These are phyloP conservation scores for Corythornis madagascariensis DNA, from an alignment of 2,113 vertebrate genomes.

Conservation along the genomic window DNA sequence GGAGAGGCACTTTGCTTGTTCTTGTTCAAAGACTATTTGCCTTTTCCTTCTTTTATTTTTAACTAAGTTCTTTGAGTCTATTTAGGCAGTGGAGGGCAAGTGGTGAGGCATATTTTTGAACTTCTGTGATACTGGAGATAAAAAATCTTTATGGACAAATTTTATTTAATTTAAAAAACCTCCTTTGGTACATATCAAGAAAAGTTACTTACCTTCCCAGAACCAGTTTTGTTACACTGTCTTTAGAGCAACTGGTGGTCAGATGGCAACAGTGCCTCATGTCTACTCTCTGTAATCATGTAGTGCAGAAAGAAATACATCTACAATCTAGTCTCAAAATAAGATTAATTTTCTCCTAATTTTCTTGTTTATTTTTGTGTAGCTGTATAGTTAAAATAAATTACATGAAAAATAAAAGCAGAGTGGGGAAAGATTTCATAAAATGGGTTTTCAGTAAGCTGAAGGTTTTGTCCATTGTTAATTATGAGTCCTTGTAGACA, in stretches of 20 bases:
- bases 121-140: neutral
- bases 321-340: neutral
- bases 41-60: neutral
- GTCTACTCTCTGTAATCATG: neutral
- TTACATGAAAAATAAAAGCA: neutral
- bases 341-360: neutral
- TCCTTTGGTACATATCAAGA: neutral
- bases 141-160: neutral
- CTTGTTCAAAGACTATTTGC: neutral
- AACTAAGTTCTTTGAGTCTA: neutral
- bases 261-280: neutral
- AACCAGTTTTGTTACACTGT: neutral
- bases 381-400: neutral
- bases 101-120: neutral
- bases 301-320: neutral
- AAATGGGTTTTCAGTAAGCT: neutral
- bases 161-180: neutral
- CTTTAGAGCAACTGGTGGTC: neutral
- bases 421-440: neutral
- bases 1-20: neutral
- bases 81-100: neutral
- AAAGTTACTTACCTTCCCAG: neutral
- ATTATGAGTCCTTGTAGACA: neutral
- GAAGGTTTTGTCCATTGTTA: neutral
- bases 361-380: neutral